These are phyloP conservation scores for Dipodomys ordii DNA, from an alignment of 2,113 vertebrate species.

Conservation along the genomic window DNA sequence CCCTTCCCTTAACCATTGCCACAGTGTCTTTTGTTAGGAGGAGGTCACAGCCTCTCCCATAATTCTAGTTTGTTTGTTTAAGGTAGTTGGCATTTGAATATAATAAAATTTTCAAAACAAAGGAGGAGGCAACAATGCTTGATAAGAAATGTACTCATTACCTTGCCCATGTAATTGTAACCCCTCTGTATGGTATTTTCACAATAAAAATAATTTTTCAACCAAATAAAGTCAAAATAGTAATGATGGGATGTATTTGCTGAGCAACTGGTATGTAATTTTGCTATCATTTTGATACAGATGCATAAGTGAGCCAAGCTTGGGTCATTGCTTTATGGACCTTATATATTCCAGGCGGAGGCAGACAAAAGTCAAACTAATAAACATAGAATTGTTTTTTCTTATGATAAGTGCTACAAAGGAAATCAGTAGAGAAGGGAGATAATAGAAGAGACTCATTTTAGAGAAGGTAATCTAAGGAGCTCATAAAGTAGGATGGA, in stretches of 20 bases:
- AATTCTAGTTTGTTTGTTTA: slow-evolving; percentile 8
- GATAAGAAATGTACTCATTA: too few species aligned
- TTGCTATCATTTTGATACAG: neutral
- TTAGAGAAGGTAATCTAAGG: neutral
- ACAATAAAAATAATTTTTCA: neutral
- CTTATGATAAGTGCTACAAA: neutral
- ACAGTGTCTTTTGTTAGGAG: neutral
- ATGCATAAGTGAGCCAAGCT: neutral
- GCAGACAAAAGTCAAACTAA: neutral
- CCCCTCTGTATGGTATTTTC: too few species aligned
- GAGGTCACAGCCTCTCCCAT: neutral
- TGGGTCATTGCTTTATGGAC: neutral
- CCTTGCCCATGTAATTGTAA: too few species aligned
- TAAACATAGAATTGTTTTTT: neutral
- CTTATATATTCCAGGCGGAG: neutral
- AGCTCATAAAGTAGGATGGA: neutral
- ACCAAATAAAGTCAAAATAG: neutral
- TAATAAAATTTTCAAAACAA: neutral
- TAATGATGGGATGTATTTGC: neutral
- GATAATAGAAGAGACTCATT: neutral
- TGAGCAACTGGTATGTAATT: neutral
- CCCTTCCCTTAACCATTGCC: neutral
- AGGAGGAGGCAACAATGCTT: too few species aligned
- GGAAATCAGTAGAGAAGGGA: neutral
- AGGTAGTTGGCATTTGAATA: neutral